Evolutionary conservation across 2,888 invertebrate species (phyloP).

Genomic region (Catocala sponsa): DNA sequence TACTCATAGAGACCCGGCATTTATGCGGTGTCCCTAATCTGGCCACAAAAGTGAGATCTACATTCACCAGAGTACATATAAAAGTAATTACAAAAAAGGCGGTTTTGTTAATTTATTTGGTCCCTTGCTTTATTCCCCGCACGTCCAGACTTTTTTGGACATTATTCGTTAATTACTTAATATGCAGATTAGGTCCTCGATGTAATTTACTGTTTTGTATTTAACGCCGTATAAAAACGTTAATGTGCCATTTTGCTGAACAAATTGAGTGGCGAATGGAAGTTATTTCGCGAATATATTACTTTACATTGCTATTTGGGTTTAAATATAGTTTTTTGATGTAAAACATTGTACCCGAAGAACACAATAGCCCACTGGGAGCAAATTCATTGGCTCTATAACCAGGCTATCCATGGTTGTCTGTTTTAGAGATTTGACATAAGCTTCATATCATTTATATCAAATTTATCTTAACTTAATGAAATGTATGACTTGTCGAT

Average conservation of each 20-base stretch:
- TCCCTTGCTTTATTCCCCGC: constrained; percentile 65
- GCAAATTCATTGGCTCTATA: no score
- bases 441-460: no score
- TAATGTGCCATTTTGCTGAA: constrained; percentile 31
- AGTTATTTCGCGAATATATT: constrained; percentile 17
- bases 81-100: constrained; percentile 69
- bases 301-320: neutral
- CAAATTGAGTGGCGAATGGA: constrained; percentile 40
- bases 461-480: no score
- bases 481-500: no score
- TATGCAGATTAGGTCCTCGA: constrained; percentile 53
- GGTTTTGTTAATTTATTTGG: constrained; percentile 70
- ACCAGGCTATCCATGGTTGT: no score
- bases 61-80: constrained; percentile 43
- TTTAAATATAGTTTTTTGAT: neutral
- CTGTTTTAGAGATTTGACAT: no score
- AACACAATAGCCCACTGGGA: no score
- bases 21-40: no score
- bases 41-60: neutral
- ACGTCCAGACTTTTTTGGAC: constrained; percentile 64
- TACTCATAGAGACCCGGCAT: no score
- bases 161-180: constrained; percentile 65
- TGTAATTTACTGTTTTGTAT: constrained; percentile 55
- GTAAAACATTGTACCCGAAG: no score
- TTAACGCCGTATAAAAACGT: constrained; percentile 34